Conservation (phyloP, 2,797 vertebrate genomes). For the Poecilia picta region DNA sequence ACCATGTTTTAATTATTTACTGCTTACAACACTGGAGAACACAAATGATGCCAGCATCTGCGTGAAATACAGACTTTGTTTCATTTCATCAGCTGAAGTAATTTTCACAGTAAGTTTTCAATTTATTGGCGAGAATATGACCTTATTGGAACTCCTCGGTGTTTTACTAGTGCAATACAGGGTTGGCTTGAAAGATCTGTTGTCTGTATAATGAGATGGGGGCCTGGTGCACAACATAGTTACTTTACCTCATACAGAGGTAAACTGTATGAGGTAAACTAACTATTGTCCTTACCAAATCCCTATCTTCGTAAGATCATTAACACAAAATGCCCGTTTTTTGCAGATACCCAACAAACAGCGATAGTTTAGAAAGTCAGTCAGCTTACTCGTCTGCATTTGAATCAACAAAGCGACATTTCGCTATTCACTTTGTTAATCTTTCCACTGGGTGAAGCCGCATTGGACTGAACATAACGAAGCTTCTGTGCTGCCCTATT, state of each 20-base stretch:
- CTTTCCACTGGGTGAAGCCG: neutral
- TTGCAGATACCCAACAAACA: neutral
- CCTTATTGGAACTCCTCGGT: constrained; percentile 42
- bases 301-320: neutral
- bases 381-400: neutral
- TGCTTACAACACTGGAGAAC: neutral
- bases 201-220: constrained; percentile 2
- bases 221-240: neutral
- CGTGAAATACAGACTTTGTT: constrained; percentile 13
- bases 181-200: constrained; percentile 18
- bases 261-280: too few relatives aligned
- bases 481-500: neutral
- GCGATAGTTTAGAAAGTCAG: neutral
- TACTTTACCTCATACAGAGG: neutral
- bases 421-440: neutral
- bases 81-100: constrained; percentile 50
- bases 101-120: constrained; percentile 47
- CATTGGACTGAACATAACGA: neutral
- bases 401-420: neutral
- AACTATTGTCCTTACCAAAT: neutral
- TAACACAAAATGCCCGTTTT: neutral
- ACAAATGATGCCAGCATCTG: neutral
- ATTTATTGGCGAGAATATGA: constrained; percentile 48
- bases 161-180: constrained; percentile 46
- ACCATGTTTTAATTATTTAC: constrained; percentile 25